Evolutionary conservation across 2,888 invertebrate genomes (phyloP), one percentile per base, ranked within the genome.

Genomic region (Ennomos quercinarius): DNA sequence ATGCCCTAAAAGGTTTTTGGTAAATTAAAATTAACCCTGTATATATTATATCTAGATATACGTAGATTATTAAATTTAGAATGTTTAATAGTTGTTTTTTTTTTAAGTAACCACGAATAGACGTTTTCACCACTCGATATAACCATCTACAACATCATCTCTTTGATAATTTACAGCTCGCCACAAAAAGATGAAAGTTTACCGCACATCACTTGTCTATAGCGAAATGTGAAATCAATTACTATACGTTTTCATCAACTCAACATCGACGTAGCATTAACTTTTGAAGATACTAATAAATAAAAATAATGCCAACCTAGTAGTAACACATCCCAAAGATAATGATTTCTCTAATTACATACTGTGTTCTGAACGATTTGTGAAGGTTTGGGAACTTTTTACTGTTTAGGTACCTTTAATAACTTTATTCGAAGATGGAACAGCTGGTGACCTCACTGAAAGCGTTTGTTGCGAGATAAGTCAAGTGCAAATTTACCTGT

Each of bases 401-500:
- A 27, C 27, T 13, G 17, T 37, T 40, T 42, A n/a, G n/a, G n/a
- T n/a, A 43, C 42, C 27, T 13, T 44, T n/a, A 38, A 37, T 39
- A 9, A 17, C 17, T 17, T 50, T 36, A 51, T 12, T 11, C 38
- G 13, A 45, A 27, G 9, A 41, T 12, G 47, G 11, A 39, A 43
- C 47, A 44, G 12, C 27, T 27, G 27, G 27, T 6, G 47, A 80
- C 77, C 88, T 89, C 89, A 89, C 89, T 89, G 78, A 74, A 77
- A 80, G 78, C 69, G 76, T 76, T 73, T 67, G 74, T 74, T 78
- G 77, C 68, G 70, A 66, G 53, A 64, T 46, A 67, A 62, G 60
- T 66, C 67, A 70, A 66, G 68, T 69, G 66, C 60, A 69, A 64
- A 71, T 71, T 81, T 87, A 91, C 91, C 91, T 91, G 91, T 76